Base-by-base conservation (phyloP, 2,888 invertebrate genomes). In the Eristalinus sepulchralis region DNA sequence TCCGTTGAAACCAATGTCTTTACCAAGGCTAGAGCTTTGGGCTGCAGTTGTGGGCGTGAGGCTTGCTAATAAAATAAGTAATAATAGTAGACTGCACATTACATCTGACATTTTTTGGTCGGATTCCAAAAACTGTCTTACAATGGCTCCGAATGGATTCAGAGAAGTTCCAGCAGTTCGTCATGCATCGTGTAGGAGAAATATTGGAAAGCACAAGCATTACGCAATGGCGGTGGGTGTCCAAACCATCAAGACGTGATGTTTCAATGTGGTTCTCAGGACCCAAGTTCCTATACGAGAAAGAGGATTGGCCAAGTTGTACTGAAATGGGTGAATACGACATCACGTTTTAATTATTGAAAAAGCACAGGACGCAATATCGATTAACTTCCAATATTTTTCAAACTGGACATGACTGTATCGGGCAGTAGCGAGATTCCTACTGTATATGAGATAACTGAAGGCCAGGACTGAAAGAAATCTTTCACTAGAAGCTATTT, bases 61-160 rank as follows among this genome's bases (percentile, higher is more conserved):
- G 20, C 53, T 88, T 9, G 82, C 82, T 5, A 60, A 62, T 1
- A 77, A 77, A 53, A 62, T 82, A 20, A 33, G 22, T 8, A 60
- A 60, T 33, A 13, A 22, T n/a, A 10, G 22, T 9, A 20, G 60
- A 13, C 59, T 59, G 27, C 8, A 59, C 20, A 57, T 57, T 11
- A 57, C 57, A 57, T 22, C 71, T 9, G 82, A n/a, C n/a, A n/a
- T n/a, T n/a, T n/a, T n/a, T n/a, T n/a, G n/a, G n/a, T n/a, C n/a
- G 0, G n/a, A 90, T 62, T 89, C n/a, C 89, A 11, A 86, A 66
- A 64, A 88, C 31, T n/a, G n/a, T n/a, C n/a, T n/a, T 89, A 53
- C 70, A 73, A 53, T 89, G 89, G 89, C 59, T 89, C 20, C 63
- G 72, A 60, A 88, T 88, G 20, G 88, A 89, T n/a, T 78, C 84